Percentiles rank a stretch among this genome's conserved stretches.
Evolutionary conservation across 2,797 vertebrate genomes (phyloP).

Genomic region (Sebastes cheni): DNA sequence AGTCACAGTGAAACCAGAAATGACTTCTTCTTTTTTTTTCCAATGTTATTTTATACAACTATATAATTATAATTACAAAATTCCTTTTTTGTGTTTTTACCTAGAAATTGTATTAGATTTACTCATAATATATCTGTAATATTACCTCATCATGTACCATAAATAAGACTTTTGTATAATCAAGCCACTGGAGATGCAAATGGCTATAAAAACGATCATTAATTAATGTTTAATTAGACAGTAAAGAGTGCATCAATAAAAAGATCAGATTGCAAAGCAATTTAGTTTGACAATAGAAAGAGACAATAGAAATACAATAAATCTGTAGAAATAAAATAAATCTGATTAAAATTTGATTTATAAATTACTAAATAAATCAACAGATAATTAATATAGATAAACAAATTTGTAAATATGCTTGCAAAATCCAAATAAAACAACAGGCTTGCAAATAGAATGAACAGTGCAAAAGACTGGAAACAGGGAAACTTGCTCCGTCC

Average conservation of each 20-base stretch:
- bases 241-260: background rate
- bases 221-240: background rate
- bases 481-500: background rate
- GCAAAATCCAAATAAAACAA: background rate
- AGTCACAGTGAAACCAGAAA: conserved; percentile 51
- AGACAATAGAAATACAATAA: background rate
- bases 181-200: background rate
- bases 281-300: background rate
- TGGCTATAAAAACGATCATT: background rate
- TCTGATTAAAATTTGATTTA: background rate
- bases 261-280: background rate
- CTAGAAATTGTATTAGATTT: background rate
- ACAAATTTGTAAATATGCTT: background rate
- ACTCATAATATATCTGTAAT: background rate
- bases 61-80: background rate
- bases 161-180: background rate
- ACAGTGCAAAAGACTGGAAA: background rate
- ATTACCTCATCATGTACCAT: background rate
- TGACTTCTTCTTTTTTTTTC: too few relatives aligned
- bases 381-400: background rate
- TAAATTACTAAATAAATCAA: background rate
- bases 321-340: background rate
- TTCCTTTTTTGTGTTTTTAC: background rate
- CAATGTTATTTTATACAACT: background rate
- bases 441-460: background rate